phyloP scores from a whole-genome alignment of 2,888 invertebrate species.

The Philereme vetulata region DNA sequence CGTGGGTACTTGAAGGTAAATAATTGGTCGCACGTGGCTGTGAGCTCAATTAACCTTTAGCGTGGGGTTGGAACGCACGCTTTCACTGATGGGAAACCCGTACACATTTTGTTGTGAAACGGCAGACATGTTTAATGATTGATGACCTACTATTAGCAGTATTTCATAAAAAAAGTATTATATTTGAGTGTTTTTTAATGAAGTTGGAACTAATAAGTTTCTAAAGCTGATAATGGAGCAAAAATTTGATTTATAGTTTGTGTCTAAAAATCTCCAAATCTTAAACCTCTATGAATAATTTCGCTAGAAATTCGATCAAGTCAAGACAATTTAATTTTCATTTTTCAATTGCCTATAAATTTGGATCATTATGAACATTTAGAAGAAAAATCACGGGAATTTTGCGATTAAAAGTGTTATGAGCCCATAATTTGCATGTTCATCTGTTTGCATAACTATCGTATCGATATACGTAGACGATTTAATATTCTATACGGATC shows the following conservation, averaged over 20 bases:
- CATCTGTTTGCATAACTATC: constrained; percentile 23
- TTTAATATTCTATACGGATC: constrained; percentile 72
- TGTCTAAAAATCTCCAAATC: too few relatives aligned
- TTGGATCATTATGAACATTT: too few relatives aligned
- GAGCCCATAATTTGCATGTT: constrained; percentile 22
- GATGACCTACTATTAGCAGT: constrained; percentile 41
- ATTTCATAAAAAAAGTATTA: neutral
- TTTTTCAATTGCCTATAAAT: too few relatives aligned
- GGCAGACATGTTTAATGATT: constrained; percentile 46
- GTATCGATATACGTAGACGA: constrained; percentile 43
- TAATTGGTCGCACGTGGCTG: constrained; percentile 79
- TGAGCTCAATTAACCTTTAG: constrained; percentile 70
- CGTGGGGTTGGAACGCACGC: constrained; percentile 62
- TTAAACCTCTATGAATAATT: too few relatives aligned
- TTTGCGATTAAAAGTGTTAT: neutral
- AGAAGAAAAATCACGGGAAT: neutral
- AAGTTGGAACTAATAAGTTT: too few relatives aligned
- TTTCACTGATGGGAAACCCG: constrained; percentile 59
- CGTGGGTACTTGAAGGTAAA: constrained; percentile 78
- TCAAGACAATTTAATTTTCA: too few relatives aligned
- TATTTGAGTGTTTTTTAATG: too few relatives aligned
- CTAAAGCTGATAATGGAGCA: too few relatives aligned
- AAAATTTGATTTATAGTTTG: too few relatives aligned
- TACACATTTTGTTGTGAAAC: constrained; percentile 43
- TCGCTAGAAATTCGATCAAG: too few relatives aligned